Evolutionary conservation across 2,113 vertebrate species (phyloP).

Genomic region (Phaethon lepturus): DNA sequence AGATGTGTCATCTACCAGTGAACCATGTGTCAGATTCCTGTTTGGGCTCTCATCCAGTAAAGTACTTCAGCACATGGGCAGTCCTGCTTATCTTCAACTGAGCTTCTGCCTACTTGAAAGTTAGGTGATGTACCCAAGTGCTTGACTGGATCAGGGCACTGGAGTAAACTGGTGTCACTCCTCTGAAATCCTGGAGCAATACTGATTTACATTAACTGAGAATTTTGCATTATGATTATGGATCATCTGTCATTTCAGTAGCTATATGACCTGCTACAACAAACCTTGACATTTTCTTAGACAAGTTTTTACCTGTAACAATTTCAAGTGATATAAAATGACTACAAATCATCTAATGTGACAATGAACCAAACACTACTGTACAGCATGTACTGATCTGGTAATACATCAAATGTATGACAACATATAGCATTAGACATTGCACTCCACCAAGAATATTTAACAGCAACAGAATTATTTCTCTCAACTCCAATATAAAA

Average conservation of each 20-base stretch:
- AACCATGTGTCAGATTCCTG: background rate
- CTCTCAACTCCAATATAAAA: background rate
- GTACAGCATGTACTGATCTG: constrained; percentile 20
- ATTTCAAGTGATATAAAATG: constrained; percentile 42
- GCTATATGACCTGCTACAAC: constrained; percentile 13
- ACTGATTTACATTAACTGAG: background rate
- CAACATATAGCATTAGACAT: constrained; percentile 14
- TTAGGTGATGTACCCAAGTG: background rate
- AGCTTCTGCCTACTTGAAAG: background rate
- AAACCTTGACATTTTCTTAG: constrained; percentile 38
- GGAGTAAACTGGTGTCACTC: constrained; percentile 10
- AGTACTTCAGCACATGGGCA: background rate
- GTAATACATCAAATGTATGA: constrained; percentile 39
- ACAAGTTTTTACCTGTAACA: constrained; percentile 66
- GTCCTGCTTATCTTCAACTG: background rate
- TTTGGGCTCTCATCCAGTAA: constrained; percentile 11
- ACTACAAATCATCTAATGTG: constrained; percentile 31
- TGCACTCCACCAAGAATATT: constrained; percentile 20
- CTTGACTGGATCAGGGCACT: background rate
- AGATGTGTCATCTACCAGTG: background rate
- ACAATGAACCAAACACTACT: constrained; percentile 43
- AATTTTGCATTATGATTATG: background rate
- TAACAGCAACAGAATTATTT: background rate
- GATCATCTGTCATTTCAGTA: constrained; percentile 13
- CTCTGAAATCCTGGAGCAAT: background rate